A percentile compares a stretch with the other conserved stretches of the same genome.
Evolutionary conservation across 2,113 vertebrate species (phyloP).

Genomic region (Oryzias javanicus): DNA sequence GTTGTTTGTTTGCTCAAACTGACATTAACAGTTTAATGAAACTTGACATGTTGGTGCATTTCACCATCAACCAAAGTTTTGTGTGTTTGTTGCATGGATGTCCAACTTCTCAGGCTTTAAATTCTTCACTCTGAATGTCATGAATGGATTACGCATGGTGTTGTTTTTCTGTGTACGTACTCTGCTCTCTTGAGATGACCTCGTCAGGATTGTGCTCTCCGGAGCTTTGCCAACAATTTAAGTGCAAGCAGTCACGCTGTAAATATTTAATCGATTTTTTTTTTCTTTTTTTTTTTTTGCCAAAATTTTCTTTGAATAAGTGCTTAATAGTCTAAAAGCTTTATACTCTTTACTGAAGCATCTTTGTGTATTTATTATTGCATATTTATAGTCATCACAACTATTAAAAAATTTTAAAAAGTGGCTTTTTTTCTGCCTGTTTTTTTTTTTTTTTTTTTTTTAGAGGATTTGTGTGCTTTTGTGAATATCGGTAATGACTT

Average conservation of each 20-base stretch:
- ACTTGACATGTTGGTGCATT: slow-evolving; percentile 52
- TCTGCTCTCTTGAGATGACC: slow-evolving; percentile 13
- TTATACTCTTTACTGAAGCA: slow-evolving; percentile 38
- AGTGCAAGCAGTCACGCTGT: slow-evolving; percentile 26
- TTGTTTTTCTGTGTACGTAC: slow-evolving; percentile 24
- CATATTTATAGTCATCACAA: slow-evolving; percentile 53
- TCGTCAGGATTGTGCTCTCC: background rate
- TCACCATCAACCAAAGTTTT: slow-evolving; percentile 72
- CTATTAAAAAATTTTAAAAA: slow-evolving; percentile 41
- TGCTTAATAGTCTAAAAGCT: slow-evolving; percentile 37
- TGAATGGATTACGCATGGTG: slow-evolving; percentile 27
- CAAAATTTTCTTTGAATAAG: slow-evolving; percentile 36
- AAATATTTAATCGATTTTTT: slow-evolving; percentile 35
- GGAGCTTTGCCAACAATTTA: slow-evolving; percentile 27
- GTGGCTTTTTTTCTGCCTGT: too few species aligned
- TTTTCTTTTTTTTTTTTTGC: slow-evolving; percentile 22
- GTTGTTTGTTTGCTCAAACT: slow-evolving; percentile 25
- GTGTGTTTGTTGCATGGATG: slow-evolving; percentile 28
- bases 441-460: too few species aligned
- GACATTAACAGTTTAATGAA: slow-evolving; percentile 28
- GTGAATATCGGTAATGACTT: too few species aligned
- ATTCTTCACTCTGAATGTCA: slow-evolving; percentile 62
- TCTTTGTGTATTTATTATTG: slow-evolving; percentile 37
- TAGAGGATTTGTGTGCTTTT: too few species aligned
- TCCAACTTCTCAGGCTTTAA: slow-evolving; percentile 68